Evolutionary conservation across 2,113 vertebrate genomes (phyloP), one percentile per base, ranked within the genome.

Genomic region (Boleophthalmus pectinirostris): DNA sequence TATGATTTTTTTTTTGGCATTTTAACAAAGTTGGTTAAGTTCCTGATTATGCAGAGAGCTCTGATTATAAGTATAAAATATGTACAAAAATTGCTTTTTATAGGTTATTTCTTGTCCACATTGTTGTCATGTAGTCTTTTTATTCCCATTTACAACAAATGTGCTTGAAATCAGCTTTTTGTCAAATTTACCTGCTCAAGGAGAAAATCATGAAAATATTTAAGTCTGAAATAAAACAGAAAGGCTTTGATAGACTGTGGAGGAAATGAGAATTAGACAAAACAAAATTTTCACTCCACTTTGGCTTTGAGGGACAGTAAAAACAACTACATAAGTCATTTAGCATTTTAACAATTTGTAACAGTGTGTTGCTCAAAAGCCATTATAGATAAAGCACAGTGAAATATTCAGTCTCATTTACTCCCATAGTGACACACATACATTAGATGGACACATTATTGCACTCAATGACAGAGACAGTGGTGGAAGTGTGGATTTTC

Each of bases 391-490:
- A 57, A 54, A 68, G 70, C 83, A 87, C 80, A 70, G 73, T 75
- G 69, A 73, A 46, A 78, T 0, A 3, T 77, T 29, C 76, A 75
- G 72, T 25, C 24, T 53, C 20, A 75, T 72, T 72, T 77, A 14
- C 76, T 79, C 66, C 80, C 56, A 71, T 58, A 64, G 66, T 58
- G 64, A 88, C 61, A 66, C 70, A 84, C 83, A 87, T 24, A 77
- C 56, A 58, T 25, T 7, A 71, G 20, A 65, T 65, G 18, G 72
- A 86, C 82, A 87, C 77, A 11, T 87, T 88, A 88, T 92, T 90
- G 88, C 84, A 89, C 89, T 77, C 84, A 84, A 85, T 84, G 89
- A 90, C 85, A 83, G 66, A 65, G 82, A 89, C 68, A 83, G 47
- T 67, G 61, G 58, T 74, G 65, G 63, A 77, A 73, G 69, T 51